These are phyloP conservation scores for Cephus rjabovi DNA, from an alignment of 2,888 invertebrate species.

Conservation along the genomic window DNA sequence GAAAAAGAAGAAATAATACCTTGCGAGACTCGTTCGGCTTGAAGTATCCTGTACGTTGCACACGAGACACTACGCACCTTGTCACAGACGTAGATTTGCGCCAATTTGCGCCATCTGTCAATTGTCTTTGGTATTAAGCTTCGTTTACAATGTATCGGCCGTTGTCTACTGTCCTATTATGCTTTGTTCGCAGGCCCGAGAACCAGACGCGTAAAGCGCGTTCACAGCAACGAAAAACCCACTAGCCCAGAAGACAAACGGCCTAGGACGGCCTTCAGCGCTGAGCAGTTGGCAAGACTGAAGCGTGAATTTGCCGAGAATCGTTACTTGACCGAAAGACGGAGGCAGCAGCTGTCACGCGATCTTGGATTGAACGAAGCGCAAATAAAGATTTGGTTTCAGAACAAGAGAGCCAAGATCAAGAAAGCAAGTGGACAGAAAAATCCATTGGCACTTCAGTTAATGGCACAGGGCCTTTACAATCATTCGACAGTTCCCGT, in stretches of 20 bases:
- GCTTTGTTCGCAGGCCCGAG: constrained; percentile 69
- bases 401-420: constrained; percentile 95
- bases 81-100: neutral
- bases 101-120: neutral
- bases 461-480: constrained; percentile 95
- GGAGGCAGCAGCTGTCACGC: constrained; percentile 90
- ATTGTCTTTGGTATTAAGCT: neutral
- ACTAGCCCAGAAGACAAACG: constrained; percentile 82
- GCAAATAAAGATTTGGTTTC: constrained; percentile 97
- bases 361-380: constrained; percentile 95
- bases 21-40: neutral
- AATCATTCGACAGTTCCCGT: constrained; percentile 86
- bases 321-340: constrained; percentile 91
- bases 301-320: constrained; percentile 95
- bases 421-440: constrained; percentile 91
- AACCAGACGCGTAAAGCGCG: constrained; percentile 69
- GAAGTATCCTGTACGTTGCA: neutral
- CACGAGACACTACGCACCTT: neutral
- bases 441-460: constrained; percentile 86
- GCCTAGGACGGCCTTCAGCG: constrained; percentile 95
- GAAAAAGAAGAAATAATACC: neutral
- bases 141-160: neutral
- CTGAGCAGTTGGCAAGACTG: constrained; percentile 89
- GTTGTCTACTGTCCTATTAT: neutral
- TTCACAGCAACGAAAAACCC: constrained; percentile 65